Percentiles rank a stretch among this genome's conserved stretches.
These are phyloP conservation scores for Coecobrya sp. DNA, from an alignment of 2,888 invertebrate species.

Conservation along the genomic window DNA sequence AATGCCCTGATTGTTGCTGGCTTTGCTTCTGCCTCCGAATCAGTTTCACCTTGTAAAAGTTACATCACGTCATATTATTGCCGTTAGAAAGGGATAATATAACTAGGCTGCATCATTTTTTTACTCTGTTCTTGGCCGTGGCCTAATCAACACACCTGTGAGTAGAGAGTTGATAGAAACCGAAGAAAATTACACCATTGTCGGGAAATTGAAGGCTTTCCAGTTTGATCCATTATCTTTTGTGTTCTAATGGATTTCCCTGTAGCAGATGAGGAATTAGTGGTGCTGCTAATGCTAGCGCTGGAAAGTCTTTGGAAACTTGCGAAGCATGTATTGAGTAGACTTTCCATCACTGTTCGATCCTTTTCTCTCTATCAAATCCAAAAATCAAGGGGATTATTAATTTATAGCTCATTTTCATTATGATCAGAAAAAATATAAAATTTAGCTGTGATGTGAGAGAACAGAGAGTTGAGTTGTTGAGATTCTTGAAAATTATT, in stretches of 20 bases:
- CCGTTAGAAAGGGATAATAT: neutral
- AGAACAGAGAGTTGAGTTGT: too few relatives aligned
- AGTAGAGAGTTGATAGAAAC: conserved; percentile 84
- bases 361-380: conserved; percentile 91
- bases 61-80: neutral
- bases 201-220: conserved; percentile 62
- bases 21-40: conserved; percentile 83
- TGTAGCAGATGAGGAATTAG: conserved; percentile 31
- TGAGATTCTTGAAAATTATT: too few relatives aligned
- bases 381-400: neutral
- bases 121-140: neutral
- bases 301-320: conserved; percentile 83
- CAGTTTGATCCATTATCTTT: conserved; percentile 45
- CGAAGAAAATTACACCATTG: conserved; percentile 84
- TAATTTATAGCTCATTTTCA: neutral
- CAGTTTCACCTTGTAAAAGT: conserved; percentile 82
- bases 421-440: too few relatives aligned
- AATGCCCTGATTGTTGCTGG: conserved; percentile 88
- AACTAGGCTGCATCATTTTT: neutral
- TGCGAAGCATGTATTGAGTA: conserved; percentile 93
- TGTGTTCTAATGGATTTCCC: conserved; percentile 57
- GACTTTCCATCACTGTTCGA: conserved; percentile 95
- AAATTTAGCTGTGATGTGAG: too few relatives aligned
- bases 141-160: conserved; percentile 67
- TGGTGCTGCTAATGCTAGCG: conserved; percentile 24